Conservation (phyloP, 2,888 invertebrate species). For the Lasioglossum marginatum region DNA sequence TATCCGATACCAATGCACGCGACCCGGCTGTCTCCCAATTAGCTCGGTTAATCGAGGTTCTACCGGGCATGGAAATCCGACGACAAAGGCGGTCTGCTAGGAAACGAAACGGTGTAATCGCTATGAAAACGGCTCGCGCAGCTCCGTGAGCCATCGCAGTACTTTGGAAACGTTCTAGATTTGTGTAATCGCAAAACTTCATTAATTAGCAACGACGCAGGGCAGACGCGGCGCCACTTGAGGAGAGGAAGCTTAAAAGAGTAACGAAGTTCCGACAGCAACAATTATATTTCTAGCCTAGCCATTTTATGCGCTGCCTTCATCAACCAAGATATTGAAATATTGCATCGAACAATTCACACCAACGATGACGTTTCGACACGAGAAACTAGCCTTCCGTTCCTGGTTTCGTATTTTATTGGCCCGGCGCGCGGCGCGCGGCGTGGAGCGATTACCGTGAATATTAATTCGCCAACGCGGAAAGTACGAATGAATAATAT, state of each 20-base stretch:
- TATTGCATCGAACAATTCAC: background rate
- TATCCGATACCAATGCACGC: background rate
- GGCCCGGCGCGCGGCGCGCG: no score
- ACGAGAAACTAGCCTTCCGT: background rate
- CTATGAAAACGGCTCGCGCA: background rate
- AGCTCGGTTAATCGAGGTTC: slow-evolving; percentile 1
- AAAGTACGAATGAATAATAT: slow-evolving; percentile 14
- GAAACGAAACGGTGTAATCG: background rate
- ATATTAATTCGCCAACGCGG: background rate
- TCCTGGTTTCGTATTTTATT: background rate
- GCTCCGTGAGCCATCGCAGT: background rate
- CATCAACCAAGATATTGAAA: background rate
- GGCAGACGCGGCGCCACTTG: background rate
- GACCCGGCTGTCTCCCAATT: slow-evolving; percentile 4
- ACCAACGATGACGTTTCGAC: background rate
- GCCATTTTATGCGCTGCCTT: background rate
- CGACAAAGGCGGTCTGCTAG: background rate
- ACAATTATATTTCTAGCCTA: slow-evolving; percentile 15
- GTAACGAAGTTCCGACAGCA: background rate
- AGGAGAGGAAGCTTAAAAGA: background rate
- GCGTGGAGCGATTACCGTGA: background rate
- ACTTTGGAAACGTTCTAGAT: background rate
- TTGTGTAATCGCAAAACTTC: slow-evolving; percentile 10
- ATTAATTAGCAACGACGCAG: background rate
- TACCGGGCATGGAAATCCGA: background rate